Conservation (phyloP, 2,888 invertebrate genomes). For the Julus scandinavius region DNA sequence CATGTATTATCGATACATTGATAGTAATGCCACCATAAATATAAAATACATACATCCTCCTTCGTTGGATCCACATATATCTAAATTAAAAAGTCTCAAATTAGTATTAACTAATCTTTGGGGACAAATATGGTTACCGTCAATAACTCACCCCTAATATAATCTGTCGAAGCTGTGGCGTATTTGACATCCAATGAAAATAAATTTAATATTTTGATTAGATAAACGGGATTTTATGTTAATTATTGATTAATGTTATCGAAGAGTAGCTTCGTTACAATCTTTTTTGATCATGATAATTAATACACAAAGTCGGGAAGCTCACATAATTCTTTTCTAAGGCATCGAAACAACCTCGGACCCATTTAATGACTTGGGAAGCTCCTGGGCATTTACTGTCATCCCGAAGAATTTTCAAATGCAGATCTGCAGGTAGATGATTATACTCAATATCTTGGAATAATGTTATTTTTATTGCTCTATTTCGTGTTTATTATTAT, state of each 20-base stretch:
- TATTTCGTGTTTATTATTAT: background rate
- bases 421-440: constrained; percentile 62
- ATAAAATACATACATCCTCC: constrained; percentile 25
- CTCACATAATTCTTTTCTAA: constrained; percentile 68
- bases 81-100: constrained; percentile 40
- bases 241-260: background rate
- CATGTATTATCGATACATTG: too few species aligned
- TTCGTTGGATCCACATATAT: constrained; percentile 21
- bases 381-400: constrained; percentile 65
- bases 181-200: constrained; percentile 51
- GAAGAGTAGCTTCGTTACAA: too few species aligned
- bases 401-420: constrained; percentile 65
- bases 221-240: background rate
- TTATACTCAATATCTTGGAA: background rate
- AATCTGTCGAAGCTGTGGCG: constrained; percentile 54
- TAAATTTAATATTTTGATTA: constrained; percentile 19
- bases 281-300: background rate
- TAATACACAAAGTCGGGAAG: background rate
- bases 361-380: constrained; percentile 66
- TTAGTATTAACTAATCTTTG: background rate
- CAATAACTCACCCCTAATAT: constrained; percentile 56
- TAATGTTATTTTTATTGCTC: background rate
- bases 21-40: too few species aligned
- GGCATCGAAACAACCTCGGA: constrained; percentile 68
- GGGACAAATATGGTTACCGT: background rate